A percentile compares a stretch with the other conserved stretches of the same genome.
These are phyloP conservation scores for Nothura maculosa DNA, from an alignment of 2,797 vertebrate species.

Conservation along the genomic window DNA sequence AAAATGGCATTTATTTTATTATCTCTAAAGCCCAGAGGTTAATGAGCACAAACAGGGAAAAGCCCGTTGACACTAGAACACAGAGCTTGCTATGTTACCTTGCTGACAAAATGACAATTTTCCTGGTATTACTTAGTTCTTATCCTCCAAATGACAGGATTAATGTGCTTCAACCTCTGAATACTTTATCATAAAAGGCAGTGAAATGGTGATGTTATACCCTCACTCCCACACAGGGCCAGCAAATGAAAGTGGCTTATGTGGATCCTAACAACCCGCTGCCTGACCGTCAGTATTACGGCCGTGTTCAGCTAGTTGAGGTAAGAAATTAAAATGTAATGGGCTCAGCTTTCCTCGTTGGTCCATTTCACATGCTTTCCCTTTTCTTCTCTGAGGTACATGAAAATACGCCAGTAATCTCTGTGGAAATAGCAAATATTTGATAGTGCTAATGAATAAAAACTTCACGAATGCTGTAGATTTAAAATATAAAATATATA, in stretches of 20 bases:
- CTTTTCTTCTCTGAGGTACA: background rate
- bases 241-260: constrained; percentile 85
- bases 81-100: background rate
- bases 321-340: constrained; percentile 74
- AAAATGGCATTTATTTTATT: background rate
- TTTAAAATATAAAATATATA: background rate
- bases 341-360: background rate
- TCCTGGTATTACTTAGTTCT: background rate
- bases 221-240: constrained; percentile 79
- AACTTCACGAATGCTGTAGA: background rate
- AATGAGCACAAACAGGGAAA: background rate
- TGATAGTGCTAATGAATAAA: background rate
- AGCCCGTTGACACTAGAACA: background rate
- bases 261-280: constrained; percentile 82
- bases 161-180: background rate
- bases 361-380: background rate
- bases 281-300: constrained; percentile 89
- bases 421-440: background rate
- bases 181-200: background rate
- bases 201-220: background rate
- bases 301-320: constrained; percentile 90
- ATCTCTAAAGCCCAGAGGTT: background rate
- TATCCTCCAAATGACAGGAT: background rate
- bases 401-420: background rate
- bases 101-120: background rate